Evolutionary conservation across 2,888 invertebrate species (phyloP).

Genomic region (Lasioglossum morio): DNA sequence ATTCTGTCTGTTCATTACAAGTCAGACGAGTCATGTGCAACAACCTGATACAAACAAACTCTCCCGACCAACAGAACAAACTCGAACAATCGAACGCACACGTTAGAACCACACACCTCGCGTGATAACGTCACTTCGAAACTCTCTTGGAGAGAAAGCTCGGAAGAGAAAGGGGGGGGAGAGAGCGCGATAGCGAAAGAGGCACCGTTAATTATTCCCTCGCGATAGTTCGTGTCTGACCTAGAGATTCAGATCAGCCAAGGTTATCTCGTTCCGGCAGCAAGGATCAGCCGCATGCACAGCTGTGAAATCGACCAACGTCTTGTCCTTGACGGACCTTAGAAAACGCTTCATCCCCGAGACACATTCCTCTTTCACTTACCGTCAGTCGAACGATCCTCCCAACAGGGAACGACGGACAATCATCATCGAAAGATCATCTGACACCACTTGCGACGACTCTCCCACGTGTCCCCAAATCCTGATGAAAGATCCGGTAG

Average conservation of each 20-base stretch:
- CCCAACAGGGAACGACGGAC: slow-evolving; percentile 4
- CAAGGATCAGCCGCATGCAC: slow-evolving; percentile 37
- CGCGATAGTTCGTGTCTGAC: slow-evolving; percentile 32
- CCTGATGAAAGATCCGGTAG: neutral
- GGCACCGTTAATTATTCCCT: slow-evolving; percentile 25
- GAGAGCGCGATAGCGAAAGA: neutral
- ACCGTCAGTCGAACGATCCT: slow-evolving; percentile 48
- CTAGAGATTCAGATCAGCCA: slow-evolving; percentile 36
- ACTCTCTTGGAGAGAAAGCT: neutral
- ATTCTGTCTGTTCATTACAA: neutral
- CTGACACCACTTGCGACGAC: slow-evolving; percentile 32
- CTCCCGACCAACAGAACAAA: neutral
- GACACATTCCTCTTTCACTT: slow-evolving; percentile 27
- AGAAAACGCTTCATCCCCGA: neutral
- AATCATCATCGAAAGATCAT: neutral
- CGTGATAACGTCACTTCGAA: slow-evolving; percentile 3
- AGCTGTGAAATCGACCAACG: slow-evolving; percentile 40
- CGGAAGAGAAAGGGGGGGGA: neutral
- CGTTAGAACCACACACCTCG: neutral
- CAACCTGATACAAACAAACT: neutral
- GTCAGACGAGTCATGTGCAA: neutral
- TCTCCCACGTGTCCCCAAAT: slow-evolving; percentile 28
- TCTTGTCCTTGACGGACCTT: slow-evolving; percentile 51
- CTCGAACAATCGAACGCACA: neutral
- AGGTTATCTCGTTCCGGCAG: slow-evolving; percentile 42